Evolutionary conservation across 2,797 vertebrate genomes (phyloP).

Genomic region (Luscinia luscinia): DNA sequence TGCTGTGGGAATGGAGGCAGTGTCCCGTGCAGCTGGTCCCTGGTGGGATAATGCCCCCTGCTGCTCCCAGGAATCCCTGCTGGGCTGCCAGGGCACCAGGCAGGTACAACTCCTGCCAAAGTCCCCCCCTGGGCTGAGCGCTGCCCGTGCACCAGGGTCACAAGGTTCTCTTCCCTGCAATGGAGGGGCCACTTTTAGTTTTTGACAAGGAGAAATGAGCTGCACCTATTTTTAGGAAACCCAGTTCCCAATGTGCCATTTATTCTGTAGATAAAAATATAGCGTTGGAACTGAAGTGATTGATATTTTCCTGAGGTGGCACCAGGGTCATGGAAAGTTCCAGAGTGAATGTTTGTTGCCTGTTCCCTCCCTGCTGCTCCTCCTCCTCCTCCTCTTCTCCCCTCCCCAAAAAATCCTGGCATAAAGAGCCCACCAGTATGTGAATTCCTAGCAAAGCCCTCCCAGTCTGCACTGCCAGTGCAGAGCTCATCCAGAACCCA

Average conservation of each 20-base stretch:
- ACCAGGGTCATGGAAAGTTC: conserved; percentile 47
- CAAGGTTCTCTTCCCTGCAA: background rate
- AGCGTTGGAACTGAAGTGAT: conserved; percentile 4
- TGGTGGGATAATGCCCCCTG: background rate
- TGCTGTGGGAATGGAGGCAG: background rate
- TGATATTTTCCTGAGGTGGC: background rate
- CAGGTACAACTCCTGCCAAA: background rate
- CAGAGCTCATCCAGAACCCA: background rate
- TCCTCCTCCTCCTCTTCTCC: background rate
- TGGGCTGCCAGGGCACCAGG: background rate
- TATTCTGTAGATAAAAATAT: conserved; percentile 11
- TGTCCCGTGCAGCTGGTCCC: accelerated
- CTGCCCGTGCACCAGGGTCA: accelerated
- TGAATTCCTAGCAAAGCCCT: background rate
- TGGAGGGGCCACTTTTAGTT: background rate
- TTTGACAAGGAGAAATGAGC: background rate
- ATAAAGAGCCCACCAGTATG: background rate
- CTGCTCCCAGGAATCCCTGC: background rate
- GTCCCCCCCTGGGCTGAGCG: accelerated
- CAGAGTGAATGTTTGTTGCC: background rate
- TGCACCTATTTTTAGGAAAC: conserved; percentile 18
- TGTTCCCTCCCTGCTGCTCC: background rate
- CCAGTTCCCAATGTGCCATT: background rate
- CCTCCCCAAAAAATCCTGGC: accelerated
- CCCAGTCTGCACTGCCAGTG: background rate